Percentiles rank a stretch among this genome's conserved stretches.
Conservation (phyloP, 2,797 vertebrate species). For the Sebastiscus tertius region DNA sequence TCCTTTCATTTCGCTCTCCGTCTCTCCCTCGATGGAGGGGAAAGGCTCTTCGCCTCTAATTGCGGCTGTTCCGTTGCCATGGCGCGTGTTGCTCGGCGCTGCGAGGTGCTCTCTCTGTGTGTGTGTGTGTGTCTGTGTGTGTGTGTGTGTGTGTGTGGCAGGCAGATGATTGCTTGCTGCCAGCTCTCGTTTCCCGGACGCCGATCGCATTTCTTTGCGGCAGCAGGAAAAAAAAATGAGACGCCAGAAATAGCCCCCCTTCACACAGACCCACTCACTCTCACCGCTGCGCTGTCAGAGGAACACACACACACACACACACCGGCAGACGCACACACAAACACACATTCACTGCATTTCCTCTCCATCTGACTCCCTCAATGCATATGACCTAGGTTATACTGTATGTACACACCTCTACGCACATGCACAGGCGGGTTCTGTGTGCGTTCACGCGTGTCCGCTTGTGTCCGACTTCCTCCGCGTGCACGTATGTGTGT, state of each 20-base stretch:
- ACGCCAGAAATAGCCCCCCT: constrained; percentile 82
- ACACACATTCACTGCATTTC: constrained; percentile 56
- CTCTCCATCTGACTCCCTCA: constrained; percentile 61
- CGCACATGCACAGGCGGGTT: constrained; percentile 10
- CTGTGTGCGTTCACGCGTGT: constrained; percentile 27
- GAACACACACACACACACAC: constrained; percentile 41
- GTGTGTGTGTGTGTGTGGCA: constrained; percentile 59
- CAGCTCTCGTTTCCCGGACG: constrained; percentile 83
- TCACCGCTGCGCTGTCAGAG: constrained; percentile 72
- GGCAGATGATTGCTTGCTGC: constrained; percentile 83
- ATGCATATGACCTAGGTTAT: constrained; percentile 61
- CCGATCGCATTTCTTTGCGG: constrained; percentile 82
- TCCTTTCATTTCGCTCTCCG: constrained; percentile 76
- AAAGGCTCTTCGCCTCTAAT: constrained; percentile 84
- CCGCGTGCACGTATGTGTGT: constrained; percentile 32
- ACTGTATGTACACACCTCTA: constrained; percentile 42
- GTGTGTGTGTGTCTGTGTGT: constrained; percentile 23
- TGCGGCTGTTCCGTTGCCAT: constrained; percentile 84
- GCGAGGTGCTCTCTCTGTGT: constrained; percentile 61
- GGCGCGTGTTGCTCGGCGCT: constrained; percentile 79
- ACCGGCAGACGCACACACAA: background rate
- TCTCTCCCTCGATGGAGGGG: constrained; percentile 80
- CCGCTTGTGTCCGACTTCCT: constrained; percentile 47
- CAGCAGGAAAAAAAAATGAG: constrained; percentile 73
- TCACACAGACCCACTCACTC: constrained; percentile 76